These are phyloP conservation scores for Ianthella basta DNA, from an alignment of 37 sponge, comb jelly and placozoan species.

Conservation along the genomic window DNA sequence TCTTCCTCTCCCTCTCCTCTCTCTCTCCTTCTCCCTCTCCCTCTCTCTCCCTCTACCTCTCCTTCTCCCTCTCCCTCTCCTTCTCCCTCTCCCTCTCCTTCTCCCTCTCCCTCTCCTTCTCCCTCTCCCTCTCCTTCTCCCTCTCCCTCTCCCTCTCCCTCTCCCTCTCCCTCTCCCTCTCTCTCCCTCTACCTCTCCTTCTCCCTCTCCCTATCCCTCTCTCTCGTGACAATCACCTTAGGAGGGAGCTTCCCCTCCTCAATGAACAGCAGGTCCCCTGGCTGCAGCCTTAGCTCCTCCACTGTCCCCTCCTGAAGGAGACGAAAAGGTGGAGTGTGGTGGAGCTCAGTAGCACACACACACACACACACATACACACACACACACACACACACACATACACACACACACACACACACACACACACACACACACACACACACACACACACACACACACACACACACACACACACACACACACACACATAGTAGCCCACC, in stretches of 20 bases:
- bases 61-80: background rate
- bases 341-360: background rate
- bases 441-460: too few relatives aligned
- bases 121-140: background rate
- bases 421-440: too few relatives aligned
- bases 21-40: background rate
- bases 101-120: background rate
- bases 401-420: too few relatives aligned
- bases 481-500: conserved; percentile 35
- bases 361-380: background rate
- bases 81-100: too few relatives aligned
- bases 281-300: conserved; percentile 44
- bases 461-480: background rate
- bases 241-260: conserved; percentile 74
- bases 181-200: too few relatives aligned
- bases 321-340: background rate
- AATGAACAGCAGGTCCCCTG: conserved; percentile 65
- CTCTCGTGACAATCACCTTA: conserved; percentile 34
- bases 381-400: background rate
- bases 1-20: background rate
- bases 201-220: background rate
- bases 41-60: background rate
- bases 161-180: background rate
- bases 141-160: too few relatives aligned
- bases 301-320: conserved; percentile 40